Evolutionary conservation across 1,140 invertebrate species (phyloP).

Genomic region (Acromyrmex charruanus): DNA sequence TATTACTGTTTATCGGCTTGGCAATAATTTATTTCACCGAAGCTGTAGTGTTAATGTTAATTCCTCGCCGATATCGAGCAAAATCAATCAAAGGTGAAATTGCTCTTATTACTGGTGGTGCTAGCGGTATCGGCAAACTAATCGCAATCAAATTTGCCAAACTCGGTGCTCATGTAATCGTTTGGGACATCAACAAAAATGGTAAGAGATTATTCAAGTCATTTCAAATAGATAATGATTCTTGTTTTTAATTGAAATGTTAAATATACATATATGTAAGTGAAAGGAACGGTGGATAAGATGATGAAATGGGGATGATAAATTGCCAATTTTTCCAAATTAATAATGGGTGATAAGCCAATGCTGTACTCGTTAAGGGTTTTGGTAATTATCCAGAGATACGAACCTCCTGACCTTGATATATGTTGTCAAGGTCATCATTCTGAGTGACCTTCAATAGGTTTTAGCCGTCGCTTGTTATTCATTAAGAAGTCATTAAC

Average conservation of each 20-base stretch:
- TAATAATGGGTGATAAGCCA: no score
- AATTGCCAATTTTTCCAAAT: no score
- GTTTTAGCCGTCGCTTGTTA: no score
- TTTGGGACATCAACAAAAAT: conserved; percentile 96
- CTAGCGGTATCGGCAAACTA: conserved; percentile 95
- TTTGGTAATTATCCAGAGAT: no score
- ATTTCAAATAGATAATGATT: background rate
- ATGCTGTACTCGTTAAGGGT: no score
- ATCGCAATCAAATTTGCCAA: conserved; percentile 92
- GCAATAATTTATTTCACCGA: conserved; percentile 80
- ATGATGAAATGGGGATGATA: no score
- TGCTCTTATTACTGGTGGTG: conserved; percentile 95
- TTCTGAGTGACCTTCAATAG: no score
- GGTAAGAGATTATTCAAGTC: conserved; percentile 86
- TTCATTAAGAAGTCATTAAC: no score
- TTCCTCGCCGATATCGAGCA: conserved; percentile 85
- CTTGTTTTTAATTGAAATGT: background rate
- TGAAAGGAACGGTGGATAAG: no score
- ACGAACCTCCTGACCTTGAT: no score
- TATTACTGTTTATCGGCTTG: conserved; percentile 77
- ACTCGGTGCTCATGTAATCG: conserved; percentile 92
- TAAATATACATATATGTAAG: background rate
- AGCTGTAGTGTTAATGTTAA: conserved; percentile 83
- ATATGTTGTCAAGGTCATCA: no score
- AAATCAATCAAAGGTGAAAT: conserved; percentile 91